Evolutionary conservation across 2,113 vertebrate species (phyloP).

Genomic region (Ceyx cyanopectus): DNA sequence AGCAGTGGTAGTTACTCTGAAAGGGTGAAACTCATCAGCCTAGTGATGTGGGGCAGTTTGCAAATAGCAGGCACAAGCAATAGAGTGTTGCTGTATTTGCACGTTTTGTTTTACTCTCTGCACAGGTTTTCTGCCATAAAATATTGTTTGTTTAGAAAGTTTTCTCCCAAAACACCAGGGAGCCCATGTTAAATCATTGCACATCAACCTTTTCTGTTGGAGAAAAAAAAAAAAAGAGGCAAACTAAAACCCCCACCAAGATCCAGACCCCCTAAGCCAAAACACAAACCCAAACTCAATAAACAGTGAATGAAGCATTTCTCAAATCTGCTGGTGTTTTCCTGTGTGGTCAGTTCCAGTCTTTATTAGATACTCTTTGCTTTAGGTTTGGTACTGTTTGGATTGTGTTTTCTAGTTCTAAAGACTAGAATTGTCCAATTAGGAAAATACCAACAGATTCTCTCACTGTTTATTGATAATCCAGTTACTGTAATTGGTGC

Average conservation of each 20-base stretch:
- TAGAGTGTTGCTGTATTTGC: background rate
- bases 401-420: no score
- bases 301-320: background rate
- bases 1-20: background rate
- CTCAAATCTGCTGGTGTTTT: background rate
- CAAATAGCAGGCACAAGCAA: background rate
- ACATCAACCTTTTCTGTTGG: background rate
- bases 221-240: background rate
- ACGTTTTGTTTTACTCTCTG: background rate
- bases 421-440: no score
- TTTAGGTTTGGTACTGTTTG: background rate
- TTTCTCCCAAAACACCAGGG: background rate
- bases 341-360: background rate
- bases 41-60: background rate
- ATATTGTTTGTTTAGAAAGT: background rate
- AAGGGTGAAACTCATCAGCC: background rate
- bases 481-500: background rate
- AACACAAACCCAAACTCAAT: background rate
- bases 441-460: background rate
- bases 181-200: background rate
- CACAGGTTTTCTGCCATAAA: background rate
- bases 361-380: background rate
- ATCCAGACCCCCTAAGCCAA: background rate
- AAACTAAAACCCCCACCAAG: background rate
- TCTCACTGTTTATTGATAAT: conserved; percentile 21